Evolutionary conservation across 2,888 invertebrate genomes (phyloP).

Genomic region (Stenichneumon culpator): DNA sequence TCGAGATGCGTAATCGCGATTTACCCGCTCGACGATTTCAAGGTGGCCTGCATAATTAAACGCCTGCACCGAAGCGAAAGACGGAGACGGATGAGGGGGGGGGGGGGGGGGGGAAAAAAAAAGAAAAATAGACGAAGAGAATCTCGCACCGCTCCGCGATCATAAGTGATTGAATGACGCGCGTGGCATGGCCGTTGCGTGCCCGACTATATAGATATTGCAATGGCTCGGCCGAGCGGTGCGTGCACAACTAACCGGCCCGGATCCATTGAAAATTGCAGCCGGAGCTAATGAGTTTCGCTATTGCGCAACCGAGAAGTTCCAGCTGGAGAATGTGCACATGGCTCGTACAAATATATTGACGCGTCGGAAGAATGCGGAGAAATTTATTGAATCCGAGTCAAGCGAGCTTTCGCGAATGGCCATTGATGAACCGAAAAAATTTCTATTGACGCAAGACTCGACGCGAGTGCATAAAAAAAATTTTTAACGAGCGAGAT

Average conservation of each 20-base stretch:
- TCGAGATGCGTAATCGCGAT: constrained; percentile 72
- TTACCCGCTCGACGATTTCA: constrained; percentile 69
- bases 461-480: too few species aligned
- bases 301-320: constrained; percentile 13
- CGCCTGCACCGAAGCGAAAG: constrained; percentile 39
- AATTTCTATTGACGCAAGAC: background rate
- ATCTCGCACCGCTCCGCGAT: constrained; percentile 45
- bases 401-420: background rate
- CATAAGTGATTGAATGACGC: constrained; percentile 47
- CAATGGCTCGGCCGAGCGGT: background rate
- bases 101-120: constrained; percentile 44
- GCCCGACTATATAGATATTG: background rate
- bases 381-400: background rate
- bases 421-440: background rate
- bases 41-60: constrained; percentile 73
- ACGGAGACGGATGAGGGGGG: constrained; percentile 13
- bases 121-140: constrained; percentile 35
- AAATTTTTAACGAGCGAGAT: background rate
- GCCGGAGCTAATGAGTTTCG: constrained; percentile 18
- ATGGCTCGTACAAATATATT: background rate
- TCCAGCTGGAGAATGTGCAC: constrained; percentile 20
- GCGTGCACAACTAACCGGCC: constrained; percentile 38
- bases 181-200: constrained; percentile 21
- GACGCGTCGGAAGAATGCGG: background rate
- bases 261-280: constrained; percentile 38